Conservation (phyloP, 1,140 invertebrate species). For the Drosophila grimshawi region DNA sequence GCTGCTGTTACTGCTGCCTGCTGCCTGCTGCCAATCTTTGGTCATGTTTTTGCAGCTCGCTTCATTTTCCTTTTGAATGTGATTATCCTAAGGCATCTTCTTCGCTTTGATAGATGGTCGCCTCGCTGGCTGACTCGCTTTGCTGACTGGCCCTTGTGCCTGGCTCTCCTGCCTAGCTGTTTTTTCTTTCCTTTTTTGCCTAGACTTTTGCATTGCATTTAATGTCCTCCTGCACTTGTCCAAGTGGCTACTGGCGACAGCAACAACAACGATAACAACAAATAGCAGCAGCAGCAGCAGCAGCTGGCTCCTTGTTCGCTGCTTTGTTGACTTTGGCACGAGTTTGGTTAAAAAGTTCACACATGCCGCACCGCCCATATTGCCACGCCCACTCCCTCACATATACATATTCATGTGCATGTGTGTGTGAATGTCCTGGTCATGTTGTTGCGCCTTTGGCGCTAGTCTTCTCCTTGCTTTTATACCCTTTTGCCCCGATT, state of each 20-base stretch:
- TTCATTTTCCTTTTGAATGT: constrained; percentile 82
- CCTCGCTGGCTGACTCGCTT: constrained; percentile 27
- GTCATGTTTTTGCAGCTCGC: constrained; percentile 73
- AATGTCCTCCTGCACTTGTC: constrained; percentile 69
- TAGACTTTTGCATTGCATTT: constrained; percentile 69
- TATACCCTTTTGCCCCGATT: constrained; percentile 23
- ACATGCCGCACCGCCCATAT: constrained; percentile 57
- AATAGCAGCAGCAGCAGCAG: constrained; percentile 11
- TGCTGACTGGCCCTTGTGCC: not conserved
- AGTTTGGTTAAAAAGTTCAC: constrained; percentile 82
- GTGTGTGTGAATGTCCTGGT: constrained; percentile 38
- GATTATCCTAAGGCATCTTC: constrained; percentile 78
- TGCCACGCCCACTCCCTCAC: not conserved
- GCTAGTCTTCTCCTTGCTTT: constrained; percentile 60
- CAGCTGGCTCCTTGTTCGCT: constrained; percentile 53
- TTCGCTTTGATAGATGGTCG: constrained; percentile 73
- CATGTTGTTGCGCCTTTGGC: constrained; percentile 78
- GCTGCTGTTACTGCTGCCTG: not conserved
- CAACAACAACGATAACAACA: not conserved
- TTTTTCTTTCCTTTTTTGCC: not conserved
- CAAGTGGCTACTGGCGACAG: constrained; percentile 45
- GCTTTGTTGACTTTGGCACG: constrained; percentile 81
- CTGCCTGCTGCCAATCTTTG: constrained; percentile 52
- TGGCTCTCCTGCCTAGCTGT: not conserved
- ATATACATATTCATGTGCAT: constrained; percentile 4